Conservation (phyloP, 2,888 invertebrate genomes). For the Caenorhabditis virilis region DNA sequence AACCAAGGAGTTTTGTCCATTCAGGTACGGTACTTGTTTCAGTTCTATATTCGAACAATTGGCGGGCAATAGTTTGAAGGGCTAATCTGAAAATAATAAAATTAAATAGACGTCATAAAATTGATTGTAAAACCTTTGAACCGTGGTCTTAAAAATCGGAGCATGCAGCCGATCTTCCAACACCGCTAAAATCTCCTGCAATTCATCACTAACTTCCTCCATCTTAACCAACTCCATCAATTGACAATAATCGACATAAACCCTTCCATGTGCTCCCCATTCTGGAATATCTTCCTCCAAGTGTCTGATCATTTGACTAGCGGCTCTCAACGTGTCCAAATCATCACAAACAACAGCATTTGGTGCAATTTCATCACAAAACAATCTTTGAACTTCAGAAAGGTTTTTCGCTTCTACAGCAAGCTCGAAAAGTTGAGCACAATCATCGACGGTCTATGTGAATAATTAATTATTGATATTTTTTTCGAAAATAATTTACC, state of each 20-base stretch:
- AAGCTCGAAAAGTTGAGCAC: constrained; percentile 23
- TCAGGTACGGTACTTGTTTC: constrained; percentile 14
- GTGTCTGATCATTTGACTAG: constrained; percentile 35
- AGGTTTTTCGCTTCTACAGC: constrained; percentile 35
- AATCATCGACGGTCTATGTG: constrained; percentile 7
- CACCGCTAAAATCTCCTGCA: constrained; percentile 14
- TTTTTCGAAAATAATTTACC: no score
- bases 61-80: constrained; percentile 32
- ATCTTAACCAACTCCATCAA: constrained; percentile 17
- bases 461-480: background rate
- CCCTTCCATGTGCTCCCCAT: constrained; percentile 48
- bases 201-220: constrained; percentile 11
- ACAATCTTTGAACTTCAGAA: constrained; percentile 30
- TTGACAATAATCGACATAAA: constrained; percentile 47
- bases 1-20: constrained; percentile 27
- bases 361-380: constrained; percentile 48
- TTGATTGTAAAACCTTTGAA: constrained; percentile 6
- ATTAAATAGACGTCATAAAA: background rate
- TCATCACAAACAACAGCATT: constrained; percentile 42
- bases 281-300: constrained; percentile 34
- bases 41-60: constrained; percentile 24
- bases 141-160: constrained; percentile 23
- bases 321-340: constrained; percentile 19
- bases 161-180: constrained; percentile 39
- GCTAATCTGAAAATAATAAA: constrained; percentile 10